These are phyloP conservation scores for Molossus molossus DNA, from an alignment of 2,797 vertebrate species.

Conservation along the genomic window DNA sequence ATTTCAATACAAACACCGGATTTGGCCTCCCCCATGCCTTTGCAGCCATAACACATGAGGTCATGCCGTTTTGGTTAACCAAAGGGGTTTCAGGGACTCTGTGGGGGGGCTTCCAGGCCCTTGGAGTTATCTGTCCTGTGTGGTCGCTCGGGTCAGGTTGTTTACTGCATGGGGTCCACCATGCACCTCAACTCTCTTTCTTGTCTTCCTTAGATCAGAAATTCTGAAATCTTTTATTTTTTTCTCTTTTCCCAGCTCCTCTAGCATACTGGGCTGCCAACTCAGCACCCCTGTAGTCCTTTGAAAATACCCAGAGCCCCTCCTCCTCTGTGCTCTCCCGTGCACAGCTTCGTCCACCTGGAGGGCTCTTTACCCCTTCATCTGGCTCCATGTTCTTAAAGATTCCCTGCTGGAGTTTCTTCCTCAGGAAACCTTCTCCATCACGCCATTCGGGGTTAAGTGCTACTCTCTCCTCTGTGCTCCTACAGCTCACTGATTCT, in stretches of 20 bases:
- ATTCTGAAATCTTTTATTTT: background rate
- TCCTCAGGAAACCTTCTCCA: slow-evolving; percentile 20
- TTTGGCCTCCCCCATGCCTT: slow-evolving; percentile 81
- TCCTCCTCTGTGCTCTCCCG: too few relatives aligned
- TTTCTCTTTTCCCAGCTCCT: background rate
- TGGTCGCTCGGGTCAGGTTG: background rate
- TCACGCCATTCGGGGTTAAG: background rate
- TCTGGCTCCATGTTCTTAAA: background rate
- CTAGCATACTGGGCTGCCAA: background rate
- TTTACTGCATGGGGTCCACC: background rate
- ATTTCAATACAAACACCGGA: slow-evolving; percentile 85
- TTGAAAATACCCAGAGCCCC: background rate
- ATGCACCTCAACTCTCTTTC: background rate
- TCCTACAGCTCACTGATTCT: background rate
- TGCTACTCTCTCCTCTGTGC: background rate
- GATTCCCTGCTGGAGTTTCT: background rate
- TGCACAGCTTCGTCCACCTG: background rate
- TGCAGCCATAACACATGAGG: slow-evolving; percentile 90
- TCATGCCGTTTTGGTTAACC: slow-evolving; percentile 86
- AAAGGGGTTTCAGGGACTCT: slow-evolving; percentile 72
- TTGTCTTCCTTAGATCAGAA: background rate
- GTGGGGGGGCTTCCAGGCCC: slow-evolving; percentile 8
- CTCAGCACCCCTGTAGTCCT: background rate
- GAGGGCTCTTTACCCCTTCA: background rate
- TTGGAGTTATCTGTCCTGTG: background rate